A percentile compares a stretch with the other conserved stretches of the same genome.
Conservation (phyloP, 2,113 vertebrate species). For the Sphyrna mokarran region DNA sequence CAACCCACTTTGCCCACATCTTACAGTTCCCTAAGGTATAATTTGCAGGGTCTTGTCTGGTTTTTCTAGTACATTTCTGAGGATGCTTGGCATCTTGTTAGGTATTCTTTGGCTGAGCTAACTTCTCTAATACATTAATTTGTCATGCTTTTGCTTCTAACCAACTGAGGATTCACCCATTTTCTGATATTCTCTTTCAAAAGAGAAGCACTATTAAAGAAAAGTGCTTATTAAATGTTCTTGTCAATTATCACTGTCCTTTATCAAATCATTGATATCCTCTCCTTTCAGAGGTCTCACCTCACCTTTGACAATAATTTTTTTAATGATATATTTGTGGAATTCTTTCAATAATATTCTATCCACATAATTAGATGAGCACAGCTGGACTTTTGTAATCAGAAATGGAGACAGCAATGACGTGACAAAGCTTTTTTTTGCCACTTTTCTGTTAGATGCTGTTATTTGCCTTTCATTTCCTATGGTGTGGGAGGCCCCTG, state of each 20-base stretch:
- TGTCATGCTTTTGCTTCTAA: not conserved
- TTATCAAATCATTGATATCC: not conserved
- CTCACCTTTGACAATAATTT: not conserved
- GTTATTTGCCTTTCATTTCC: conserved; percentile 53
- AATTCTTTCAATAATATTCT: not conserved
- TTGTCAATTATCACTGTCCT: not conserved
- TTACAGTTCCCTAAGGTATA: not conserved
- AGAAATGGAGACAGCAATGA: conserved; percentile 44
- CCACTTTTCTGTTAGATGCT: conserved; percentile 45
- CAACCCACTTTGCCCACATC: not conserved
- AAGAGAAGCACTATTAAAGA: not conserved
- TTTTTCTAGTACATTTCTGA: not conserved
- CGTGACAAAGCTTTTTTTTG: conserved; percentile 47
- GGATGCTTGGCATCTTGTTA: not conserved
- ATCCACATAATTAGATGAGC: not conserved
- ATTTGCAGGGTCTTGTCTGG: not conserved
- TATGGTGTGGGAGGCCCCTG: conserved; percentile 45
- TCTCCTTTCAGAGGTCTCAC: not conserved
- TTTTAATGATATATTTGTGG: not conserved
- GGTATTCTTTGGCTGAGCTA: not conserved
- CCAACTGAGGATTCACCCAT: not conserved
- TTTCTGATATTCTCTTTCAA: not conserved
- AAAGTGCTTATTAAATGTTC: not conserved
- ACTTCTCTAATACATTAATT: not conserved
- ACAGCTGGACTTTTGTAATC: not conserved